Evolutionary conservation across 2,113 vertebrate species (phyloP).

Genomic region (Phylloscopus trochilus): DNA sequence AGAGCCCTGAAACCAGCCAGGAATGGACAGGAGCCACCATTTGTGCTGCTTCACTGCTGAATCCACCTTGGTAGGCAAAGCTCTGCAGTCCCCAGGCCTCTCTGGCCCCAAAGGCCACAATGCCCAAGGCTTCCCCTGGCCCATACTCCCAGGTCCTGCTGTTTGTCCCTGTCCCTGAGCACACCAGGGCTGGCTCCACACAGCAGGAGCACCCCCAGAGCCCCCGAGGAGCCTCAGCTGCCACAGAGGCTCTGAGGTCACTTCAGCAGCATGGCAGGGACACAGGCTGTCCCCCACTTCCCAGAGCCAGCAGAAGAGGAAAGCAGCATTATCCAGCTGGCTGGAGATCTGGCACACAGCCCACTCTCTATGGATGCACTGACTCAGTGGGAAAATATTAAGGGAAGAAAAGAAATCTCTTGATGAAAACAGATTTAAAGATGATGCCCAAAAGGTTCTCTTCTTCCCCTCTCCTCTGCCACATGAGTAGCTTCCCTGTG

Average conservation of each 20-base stretch:
- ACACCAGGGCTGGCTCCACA: neutral
- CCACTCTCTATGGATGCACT: neutral
- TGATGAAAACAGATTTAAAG: neutral
- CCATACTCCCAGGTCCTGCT: accelerated
- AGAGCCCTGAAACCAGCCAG: accelerated
- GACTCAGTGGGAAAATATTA: slow-evolving; percentile 24
- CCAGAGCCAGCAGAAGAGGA: neutral
- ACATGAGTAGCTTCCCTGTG: neutral
- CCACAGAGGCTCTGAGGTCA: neutral
- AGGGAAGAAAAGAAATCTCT: neutral
- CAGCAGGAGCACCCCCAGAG: neutral
- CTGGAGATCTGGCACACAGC: neutral
- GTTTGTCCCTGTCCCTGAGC: neutral
- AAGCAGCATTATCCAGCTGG: neutral
- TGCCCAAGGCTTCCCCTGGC: accelerated
- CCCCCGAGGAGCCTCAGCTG: neutral
- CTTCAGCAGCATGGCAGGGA: neutral
- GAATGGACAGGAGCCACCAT: neutral
- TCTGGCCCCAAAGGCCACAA: accelerated
- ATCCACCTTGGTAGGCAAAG: neutral
- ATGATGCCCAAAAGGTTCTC: neutral
- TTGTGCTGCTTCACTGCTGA: neutral
- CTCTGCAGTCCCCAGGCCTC: neutral
- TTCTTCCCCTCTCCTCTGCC: neutral
- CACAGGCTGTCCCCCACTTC: neutral